Conservation (phyloP, 2,113 vertebrate species). For the Coturnix japonica region DNA sequence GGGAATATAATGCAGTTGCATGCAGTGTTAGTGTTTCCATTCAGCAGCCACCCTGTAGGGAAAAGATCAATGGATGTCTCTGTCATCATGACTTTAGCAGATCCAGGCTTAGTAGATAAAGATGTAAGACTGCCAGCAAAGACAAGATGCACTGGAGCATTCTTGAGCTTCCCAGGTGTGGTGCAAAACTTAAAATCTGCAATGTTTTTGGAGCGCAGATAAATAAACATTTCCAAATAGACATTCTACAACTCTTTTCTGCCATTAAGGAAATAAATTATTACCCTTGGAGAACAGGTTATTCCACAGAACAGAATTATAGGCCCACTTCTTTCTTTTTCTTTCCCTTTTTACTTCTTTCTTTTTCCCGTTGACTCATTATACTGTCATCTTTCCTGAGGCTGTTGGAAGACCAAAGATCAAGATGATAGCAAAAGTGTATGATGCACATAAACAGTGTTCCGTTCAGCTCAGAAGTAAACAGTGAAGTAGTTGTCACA, state of each 20-base stretch:
- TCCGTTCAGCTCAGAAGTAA: not conserved
- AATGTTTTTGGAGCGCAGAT: not conserved
- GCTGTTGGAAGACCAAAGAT: conserved; percentile 15
- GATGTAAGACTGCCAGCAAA: not conserved
- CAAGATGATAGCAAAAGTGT: not conserved
- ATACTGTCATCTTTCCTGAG: not conserved
- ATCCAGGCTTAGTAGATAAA: not conserved
- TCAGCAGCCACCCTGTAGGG: not conserved
- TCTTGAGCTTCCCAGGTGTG: not conserved
- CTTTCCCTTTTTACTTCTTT: not conserved
- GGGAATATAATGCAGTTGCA: not conserved
- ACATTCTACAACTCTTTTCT: not conserved
- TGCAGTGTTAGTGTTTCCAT: not conserved
- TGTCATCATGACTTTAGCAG: not conserved
- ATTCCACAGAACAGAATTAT: not conserved
- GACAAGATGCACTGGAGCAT: not conserved
- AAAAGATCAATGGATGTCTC: not conserved
- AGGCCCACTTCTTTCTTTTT: not conserved
- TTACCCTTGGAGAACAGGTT: not conserved
- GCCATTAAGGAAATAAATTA: not conserved
- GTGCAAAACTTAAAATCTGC: not conserved
- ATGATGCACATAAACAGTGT: not conserved
- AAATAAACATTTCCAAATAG: not conserved
- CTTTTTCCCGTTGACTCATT: not conserved
- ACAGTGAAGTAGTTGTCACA: not conserved